Conservation (phyloP, 2,888 invertebrate species). For the Cheilosia vulpina region DNA sequence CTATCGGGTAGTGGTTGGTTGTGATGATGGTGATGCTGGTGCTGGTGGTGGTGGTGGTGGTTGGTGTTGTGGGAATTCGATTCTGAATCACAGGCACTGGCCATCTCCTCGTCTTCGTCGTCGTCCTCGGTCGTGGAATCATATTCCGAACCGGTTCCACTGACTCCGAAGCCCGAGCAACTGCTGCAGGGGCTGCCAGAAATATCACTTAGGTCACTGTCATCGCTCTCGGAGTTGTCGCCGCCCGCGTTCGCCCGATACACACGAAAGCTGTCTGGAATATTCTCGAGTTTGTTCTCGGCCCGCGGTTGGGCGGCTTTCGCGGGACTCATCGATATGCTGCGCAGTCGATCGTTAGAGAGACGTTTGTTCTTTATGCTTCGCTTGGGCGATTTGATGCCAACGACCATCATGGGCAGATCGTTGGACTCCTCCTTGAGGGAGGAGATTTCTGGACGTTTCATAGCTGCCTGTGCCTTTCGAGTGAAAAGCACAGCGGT, state of each 20-base stretch:
- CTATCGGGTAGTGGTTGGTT: slow-evolving; percentile 42
- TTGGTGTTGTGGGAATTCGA: slow-evolving; percentile 64
- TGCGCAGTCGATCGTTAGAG: slow-evolving; percentile 78
- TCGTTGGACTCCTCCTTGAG: slow-evolving; percentile 70
- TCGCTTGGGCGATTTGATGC: slow-evolving; percentile 82
- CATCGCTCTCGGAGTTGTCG: slow-evolving; percentile 83
- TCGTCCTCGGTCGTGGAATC: slow-evolving; percentile 82
- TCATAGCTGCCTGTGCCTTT: slow-evolving; percentile 87
- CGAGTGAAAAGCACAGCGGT: slow-evolving; percentile 91
- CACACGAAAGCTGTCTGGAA: slow-evolving; percentile 85
- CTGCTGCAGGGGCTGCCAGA: slow-evolving; percentile 83
- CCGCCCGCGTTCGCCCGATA: slow-evolving; percentile 84
- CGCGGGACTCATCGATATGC: slow-evolving; percentile 81
- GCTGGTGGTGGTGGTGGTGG: slow-evolving; percentile 76
- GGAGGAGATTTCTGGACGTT: slow-evolving; percentile 80
- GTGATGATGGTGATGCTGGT: slow-evolving; percentile 78
- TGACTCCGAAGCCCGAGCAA: slow-evolving; percentile 82
- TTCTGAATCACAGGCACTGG: slow-evolving; percentile 70
- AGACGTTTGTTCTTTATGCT: slow-evolving; percentile 80
- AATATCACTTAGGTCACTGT: slow-evolving; percentile 80
- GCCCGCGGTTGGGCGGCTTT: slow-evolving; percentile 79
- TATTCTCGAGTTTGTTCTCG: slow-evolving; percentile 79
- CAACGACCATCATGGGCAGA: slow-evolving; percentile 75
- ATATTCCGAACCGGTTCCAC: slow-evolving; percentile 82
- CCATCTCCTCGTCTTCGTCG: slow-evolving; percentile 81